phyloP scores from a whole-genome alignment of 2,888 invertebrate species.

The Dinocampus coccinellae region DNA sequence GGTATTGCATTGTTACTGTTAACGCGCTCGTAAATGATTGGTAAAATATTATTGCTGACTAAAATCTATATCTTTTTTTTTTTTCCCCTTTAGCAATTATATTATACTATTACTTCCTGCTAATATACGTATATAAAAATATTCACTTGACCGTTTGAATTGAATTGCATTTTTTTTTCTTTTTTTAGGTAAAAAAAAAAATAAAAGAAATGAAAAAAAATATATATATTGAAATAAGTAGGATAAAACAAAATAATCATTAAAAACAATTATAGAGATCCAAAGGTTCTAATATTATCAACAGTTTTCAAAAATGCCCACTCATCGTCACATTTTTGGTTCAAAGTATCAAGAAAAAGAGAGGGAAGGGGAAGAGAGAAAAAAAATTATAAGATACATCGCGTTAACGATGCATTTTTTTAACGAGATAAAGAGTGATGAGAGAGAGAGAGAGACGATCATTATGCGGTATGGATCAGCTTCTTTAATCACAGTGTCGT shows the following conservation, averaged over 20 bases:
- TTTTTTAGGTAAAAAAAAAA: no score
- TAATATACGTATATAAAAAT: neutral
- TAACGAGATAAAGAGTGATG: neutral
- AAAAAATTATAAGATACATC: neutral
- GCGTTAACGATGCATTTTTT: neutral
- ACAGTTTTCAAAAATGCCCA: neutral
- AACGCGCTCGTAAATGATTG: slow-evolving; percentile 26
- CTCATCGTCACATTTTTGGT: slow-evolving; percentile 1
- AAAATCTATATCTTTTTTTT: neutral
- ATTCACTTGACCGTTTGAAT: neutral
- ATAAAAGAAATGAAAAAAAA: neutral
- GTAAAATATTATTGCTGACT: neutral
- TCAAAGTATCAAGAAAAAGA: neutral
- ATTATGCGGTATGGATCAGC: neutral
- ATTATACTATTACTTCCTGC: neutral
- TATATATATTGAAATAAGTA: neutral
- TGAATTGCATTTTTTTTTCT: neutral
- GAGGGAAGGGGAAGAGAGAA: neutral
- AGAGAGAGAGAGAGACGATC: neutral
- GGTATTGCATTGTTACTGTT: neutral
- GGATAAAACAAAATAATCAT: neutral
- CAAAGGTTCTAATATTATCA: neutral
- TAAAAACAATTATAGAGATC: neutral
- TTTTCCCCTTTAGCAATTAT: neutral
- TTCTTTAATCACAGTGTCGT: slow-evolving; percentile 8